Base-by-base conservation (phyloP, 2,113 vertebrate species). In the Tychaedon coryphoeus region DNA sequence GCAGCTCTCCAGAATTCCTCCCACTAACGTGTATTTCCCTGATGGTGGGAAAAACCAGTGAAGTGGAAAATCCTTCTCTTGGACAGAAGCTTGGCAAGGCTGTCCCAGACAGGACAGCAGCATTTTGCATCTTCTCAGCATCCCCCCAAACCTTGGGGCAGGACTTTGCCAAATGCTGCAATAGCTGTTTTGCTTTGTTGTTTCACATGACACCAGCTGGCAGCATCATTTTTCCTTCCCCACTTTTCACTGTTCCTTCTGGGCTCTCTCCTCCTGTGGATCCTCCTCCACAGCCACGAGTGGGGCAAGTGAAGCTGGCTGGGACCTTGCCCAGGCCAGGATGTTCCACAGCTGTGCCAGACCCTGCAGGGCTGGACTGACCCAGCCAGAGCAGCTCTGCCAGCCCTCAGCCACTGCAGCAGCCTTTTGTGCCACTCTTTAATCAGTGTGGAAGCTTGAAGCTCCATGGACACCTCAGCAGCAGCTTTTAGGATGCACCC, bases 21-120 rank as follows among this genome's bases (percentile, higher is more conserved):
- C 47, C n/a, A 29, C 0, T 2, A 6, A 12, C 16, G 5, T 9
- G 6, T 2, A 1, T 16, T 34, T 66, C 43, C 23, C 33, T 15
- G 11, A 20, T 54, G 13, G 29, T 8, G 23, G 47, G 25, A 57
- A 78, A 60, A 65, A 26, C 1, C 3, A 4, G 26, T 1, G 16
- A 60, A 31, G 34, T 4, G 3, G 50, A 58, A 72, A 25, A 6
- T 4, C 8, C 33, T 77, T 69, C 51, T 70, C 15, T 23, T 5
- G n/a, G 29, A 19, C 40, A 51, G 62, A 23, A 40, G 14, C 51
- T 77, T 10, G 5, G 56, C 4, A 2, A 11, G 31, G 48, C 47
- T 51, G 31, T 10, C 22, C 51, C 65, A 64, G 51, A 51, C 28
- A 83, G 78, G 51, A 14, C 54, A 34, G 62, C 18, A 23, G 48